Evolutionary conservation across 2,113 vertebrate species (phyloP).

Genomic region (Zosterops japonicus): DNA sequence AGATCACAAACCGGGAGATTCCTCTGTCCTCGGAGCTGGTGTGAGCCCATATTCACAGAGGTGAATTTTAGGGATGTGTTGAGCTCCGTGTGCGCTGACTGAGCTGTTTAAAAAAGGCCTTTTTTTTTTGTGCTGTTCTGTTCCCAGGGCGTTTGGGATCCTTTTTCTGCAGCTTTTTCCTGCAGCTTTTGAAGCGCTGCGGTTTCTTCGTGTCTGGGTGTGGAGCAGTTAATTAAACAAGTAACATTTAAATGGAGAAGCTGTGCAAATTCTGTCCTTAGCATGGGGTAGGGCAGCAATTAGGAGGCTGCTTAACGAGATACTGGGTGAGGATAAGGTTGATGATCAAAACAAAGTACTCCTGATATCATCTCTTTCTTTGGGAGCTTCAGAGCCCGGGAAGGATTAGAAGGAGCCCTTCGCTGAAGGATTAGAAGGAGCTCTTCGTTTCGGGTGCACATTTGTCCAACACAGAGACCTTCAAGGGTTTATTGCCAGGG

Average conservation of each 20-base stretch:
- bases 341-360: conserved; percentile 11
- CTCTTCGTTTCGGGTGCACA: not conserved
- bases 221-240: conserved; percentile 38
- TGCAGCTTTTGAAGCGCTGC: not conserved
- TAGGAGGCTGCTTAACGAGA: not conserved
- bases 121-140: not conserved
- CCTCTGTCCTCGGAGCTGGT: fast-evolving
- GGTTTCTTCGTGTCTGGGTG: not conserved
- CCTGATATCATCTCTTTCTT: conserved; percentile 21
- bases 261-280: conserved; percentile 26
- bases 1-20: fast-evolving
- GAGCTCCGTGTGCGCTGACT: fast-evolving
- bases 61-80: too few species aligned
- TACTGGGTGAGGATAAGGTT: not conserved
- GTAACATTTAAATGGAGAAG: conserved; percentile 6
- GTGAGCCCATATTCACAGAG: not conserved
- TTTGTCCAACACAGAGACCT: not conserved
- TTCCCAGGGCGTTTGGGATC: not conserved
- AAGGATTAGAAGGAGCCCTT: not conserved
- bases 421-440: not conserved
- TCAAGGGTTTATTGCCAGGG: not conserved
- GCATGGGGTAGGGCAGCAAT: conserved; percentile 16
- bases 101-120: not conserved
- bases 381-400: not conserved
- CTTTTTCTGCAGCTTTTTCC: not conserved